Percentiles rank a stretch among this genome's conserved stretches.
Evolutionary conservation across 35 echinoderm and acorn worm species (phyloP).

Genomic region (Apostichopus californicus): DNA sequence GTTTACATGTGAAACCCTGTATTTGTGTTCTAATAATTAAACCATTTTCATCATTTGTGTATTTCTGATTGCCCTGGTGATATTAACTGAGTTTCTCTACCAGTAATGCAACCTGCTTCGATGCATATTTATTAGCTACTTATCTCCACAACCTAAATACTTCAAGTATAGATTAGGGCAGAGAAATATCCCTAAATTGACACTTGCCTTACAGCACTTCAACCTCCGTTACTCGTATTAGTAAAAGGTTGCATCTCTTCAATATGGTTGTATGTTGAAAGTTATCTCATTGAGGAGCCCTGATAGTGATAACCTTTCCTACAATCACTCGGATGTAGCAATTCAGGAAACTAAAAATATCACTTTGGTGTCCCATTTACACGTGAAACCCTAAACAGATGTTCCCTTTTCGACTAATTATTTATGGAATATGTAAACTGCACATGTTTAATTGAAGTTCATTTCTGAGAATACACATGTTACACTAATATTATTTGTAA

Average conservation of each 20-base stretch:
- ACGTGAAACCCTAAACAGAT: slow-evolving; percentile 18
- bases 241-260: neutral
- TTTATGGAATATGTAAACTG: neutral
- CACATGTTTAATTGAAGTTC: too few species aligned
- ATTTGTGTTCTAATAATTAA: slow-evolving; percentile 19
- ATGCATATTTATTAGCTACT: slow-evolving; percentile 22
- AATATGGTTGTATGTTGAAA: slow-evolving; percentile 8
- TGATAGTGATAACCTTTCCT: slow-evolving; percentile 15
- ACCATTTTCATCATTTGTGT: neutral
- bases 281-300: slow-evolving; percentile 9
- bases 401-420: neutral
- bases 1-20: slow-evolving; percentile 8
- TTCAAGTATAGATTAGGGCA: slow-evolving; percentile 13
- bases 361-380: slow-evolving; percentile 34
- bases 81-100: slow-evolving; percentile 9
- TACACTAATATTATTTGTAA: too few species aligned
- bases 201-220: neutral
- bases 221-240: neutral
- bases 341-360: slow-evolving; percentile 17
- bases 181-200: neutral
- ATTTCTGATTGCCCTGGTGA: slow-evolving; percentile 27
- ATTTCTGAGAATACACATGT: too few species aligned
- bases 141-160: neutral
- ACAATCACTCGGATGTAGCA: slow-evolving; percentile 31
- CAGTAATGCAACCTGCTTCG: neutral